Percentiles rank a stretch among this genome's conserved stretches.
Evolutionary conservation across 2,113 vertebrate genomes (phyloP).

Genomic region (Corythoichthys intestinalis): DNA sequence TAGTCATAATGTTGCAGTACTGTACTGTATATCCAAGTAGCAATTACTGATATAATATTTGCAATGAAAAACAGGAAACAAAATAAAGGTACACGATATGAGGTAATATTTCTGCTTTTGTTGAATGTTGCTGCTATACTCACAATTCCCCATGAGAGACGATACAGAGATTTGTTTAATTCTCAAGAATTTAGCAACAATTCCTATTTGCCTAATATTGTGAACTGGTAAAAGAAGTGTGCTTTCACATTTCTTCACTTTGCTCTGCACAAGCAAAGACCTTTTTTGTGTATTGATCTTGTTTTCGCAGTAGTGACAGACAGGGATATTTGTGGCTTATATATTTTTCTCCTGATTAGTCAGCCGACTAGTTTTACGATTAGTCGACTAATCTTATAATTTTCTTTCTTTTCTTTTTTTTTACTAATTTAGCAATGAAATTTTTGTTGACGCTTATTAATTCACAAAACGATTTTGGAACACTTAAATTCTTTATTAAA

Average conservation of each 20-base stretch:
- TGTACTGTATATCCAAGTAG: neutral
- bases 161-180: neutral
- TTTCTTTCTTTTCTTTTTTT: too few species aligned
- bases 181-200: neutral
- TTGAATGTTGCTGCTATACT: neutral
- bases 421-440: too few species aligned
- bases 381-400: too few species aligned
- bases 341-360: neutral
- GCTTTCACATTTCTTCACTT: neutral
- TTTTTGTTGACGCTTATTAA: too few species aligned
- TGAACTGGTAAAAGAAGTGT: neutral
- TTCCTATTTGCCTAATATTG: neutral
- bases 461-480: too few species aligned
- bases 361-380: too few species aligned
- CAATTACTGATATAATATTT: neutral
- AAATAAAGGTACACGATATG: neutral
- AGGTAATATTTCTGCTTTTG: neutral
- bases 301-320: constrained; percentile 49
- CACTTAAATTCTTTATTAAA: too few species aligned
- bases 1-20: too few species aligned
- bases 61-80: neutral
- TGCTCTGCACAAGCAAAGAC: constrained; percentile 14
- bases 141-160: too few species aligned
- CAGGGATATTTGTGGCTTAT: constrained; percentile 53
- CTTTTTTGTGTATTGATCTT: constrained; percentile 39